phyloP scores from a whole-genome alignment of 1,140 invertebrate genomes.

The Sitophilus oryzae region DNA sequence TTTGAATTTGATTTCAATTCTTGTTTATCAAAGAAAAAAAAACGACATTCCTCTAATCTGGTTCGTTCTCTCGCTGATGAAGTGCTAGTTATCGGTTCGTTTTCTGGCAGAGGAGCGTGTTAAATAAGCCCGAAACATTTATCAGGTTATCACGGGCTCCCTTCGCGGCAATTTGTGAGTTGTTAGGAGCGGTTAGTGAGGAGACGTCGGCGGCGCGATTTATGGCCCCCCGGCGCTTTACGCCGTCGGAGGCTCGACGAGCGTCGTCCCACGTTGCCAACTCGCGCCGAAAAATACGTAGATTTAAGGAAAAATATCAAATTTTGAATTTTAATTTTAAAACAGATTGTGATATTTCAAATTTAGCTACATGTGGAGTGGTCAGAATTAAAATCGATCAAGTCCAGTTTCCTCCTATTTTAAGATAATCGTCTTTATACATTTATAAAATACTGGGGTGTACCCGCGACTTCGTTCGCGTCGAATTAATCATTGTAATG shows the following conservation, averaged over 20 bases:
- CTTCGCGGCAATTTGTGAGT: conserved; percentile 40
- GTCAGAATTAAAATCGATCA: too few relatives aligned
- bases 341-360: too few relatives aligned
- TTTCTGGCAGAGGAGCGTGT: background rate
- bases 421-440: too few relatives aligned
- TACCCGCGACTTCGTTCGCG: too few relatives aligned
- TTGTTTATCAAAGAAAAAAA: background rate
- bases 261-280: conserved; percentile 21
- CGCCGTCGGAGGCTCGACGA: conserved; percentile 33
- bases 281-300: background rate
- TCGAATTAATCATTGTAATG: too few relatives aligned
- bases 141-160: conserved; percentile 21
- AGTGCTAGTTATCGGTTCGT: background rate
- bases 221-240: conserved; percentile 2
- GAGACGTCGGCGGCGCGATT: conserved; percentile 35
- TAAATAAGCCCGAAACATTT: conserved; percentile 16
- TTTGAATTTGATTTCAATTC: too few relatives aligned
- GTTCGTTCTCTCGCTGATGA: background rate
- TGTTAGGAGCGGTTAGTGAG: conserved; percentile 43
- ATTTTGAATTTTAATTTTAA: too few relatives aligned
- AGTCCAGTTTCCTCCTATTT: too few relatives aligned
- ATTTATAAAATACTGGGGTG: too few relatives aligned
- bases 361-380: too few relatives aligned
- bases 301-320: too few relatives aligned
- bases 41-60: background rate